Base-by-base conservation (phyloP, 2,888 invertebrate species). In the Caenorhabditis japonica region DNA sequence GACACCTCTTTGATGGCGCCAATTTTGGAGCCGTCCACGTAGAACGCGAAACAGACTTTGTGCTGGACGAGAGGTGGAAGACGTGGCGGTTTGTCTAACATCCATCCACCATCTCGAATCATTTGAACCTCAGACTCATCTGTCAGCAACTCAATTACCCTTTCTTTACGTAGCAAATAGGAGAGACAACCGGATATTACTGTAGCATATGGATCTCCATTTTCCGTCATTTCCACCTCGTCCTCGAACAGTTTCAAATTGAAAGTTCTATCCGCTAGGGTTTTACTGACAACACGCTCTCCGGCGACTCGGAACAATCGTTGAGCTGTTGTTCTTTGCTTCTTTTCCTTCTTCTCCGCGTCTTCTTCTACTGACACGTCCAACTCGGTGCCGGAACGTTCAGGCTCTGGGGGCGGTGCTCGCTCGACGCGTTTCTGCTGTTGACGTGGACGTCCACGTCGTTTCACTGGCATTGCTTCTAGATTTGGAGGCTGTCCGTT, bases 221-320 rank as follows among this genome's bases (percentile, higher is more conserved):
- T 27, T n/a, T 77, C 77, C 1, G 77, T 80, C 36, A 64, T 47
- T 5, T 66, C 70, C n/a, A 79, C 74, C 36, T 79, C 70, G 30
- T 79, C 79, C 17, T 79, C 79, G 47, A 79, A 79, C 47, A 79
- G 30, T 55, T 79, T 79, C 13, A 79, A 62, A 43, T 73, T 58
- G 34, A 47, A 79, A 4, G 68, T 60, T n/a, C 74, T 43, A 30
- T 76, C 76, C 0, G 79, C 79, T 23, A 74, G 58, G 4, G 49
- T 51, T 34, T 75, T 76, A 41, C 75, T 76, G 36, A 76, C 38
- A n/a, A 76, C 76, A 39, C 76, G 68, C 19, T 79, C 79, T 36
- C 69, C 70, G 13, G 59, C 27, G 12, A 59, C 33, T 25, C 68
- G 34, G 41, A 51, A 68, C n/a, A 36, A n/a, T 39, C 36, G 44